These are phyloP conservation scores for Microdon myrmicae DNA, from an alignment of 2,888 invertebrate genomes.

Conservation along the genomic window DNA sequence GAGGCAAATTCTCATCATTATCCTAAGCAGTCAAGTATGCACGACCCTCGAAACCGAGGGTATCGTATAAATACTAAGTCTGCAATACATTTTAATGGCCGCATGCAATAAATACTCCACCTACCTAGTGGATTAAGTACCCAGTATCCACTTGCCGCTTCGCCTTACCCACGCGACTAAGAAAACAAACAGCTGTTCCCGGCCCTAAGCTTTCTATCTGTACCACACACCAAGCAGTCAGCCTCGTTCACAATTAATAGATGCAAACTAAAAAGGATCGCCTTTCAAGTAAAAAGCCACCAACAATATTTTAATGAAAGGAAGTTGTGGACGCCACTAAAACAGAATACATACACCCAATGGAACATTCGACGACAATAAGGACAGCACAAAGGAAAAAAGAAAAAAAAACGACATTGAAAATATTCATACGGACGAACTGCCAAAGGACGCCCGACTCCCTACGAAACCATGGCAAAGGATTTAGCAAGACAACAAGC, in stretches of 20 bases:
- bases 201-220: conserved; percentile 5
- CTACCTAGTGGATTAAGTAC: conserved; percentile 21
- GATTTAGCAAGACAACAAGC: neutral
- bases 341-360: conserved; percentile 23
- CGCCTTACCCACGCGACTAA: conserved; percentile 5
- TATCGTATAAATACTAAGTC: conserved; percentile 5
- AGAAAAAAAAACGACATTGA: conserved; percentile 10
- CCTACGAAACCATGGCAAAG: no score
- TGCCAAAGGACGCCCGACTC: conserved; percentile 32
- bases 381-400: conserved; percentile 1
- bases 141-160: conserved; percentile 12
- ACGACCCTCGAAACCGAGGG: conserved; percentile 4
- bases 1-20: conserved; percentile 31
- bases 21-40: conserved; percentile 35
- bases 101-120: conserved; percentile 40
- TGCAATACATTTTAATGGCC: conserved; percentile 25
- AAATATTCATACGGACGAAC: conserved; percentile 38
- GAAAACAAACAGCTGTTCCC: conserved; percentile 27
- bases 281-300: conserved; percentile 62
- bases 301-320: conserved; percentile 61
- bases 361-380: conserved; percentile 18
- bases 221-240: neutral
- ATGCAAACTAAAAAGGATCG: conserved; percentile 63
- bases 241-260: conserved; percentile 61
- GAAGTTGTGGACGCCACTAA: conserved; percentile 46